Evolutionary conservation across 2,888 invertebrate genomes (phyloP).

Genomic region (Cosmia pyralina): DNA sequence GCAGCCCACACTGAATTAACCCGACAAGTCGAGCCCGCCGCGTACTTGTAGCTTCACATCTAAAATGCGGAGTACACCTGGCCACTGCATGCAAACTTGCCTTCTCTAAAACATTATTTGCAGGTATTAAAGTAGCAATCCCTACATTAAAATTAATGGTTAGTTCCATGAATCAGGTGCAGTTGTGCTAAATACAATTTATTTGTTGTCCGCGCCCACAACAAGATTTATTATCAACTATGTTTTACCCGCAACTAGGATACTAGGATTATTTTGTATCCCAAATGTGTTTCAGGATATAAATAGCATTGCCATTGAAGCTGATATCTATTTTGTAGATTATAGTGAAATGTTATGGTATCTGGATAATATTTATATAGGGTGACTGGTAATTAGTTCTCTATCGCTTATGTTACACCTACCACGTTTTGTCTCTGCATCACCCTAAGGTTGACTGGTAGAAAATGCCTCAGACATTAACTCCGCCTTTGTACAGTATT

Average conservation of each 20-base stretch:
- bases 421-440: no score
- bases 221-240: slow-evolving; percentile 37
- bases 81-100: neutral
- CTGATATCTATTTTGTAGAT: neutral
- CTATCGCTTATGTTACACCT: no score
- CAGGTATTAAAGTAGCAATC: slow-evolving; percentile 3
- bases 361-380: no score
- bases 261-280: slow-evolving; percentile 32
- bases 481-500: no score
- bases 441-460: no score
- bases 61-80: no score
- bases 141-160: slow-evolving; percentile 37
- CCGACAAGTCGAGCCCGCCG: no score
- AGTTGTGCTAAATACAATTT: slow-evolving; percentile 48
- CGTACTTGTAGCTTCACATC: no score
- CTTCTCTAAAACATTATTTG: neutral
- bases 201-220: slow-evolving; percentile 34
- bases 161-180: slow-evolving; percentile 38
- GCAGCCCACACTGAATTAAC: no score
- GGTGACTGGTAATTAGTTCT: no score
- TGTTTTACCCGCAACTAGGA: slow-evolving; percentile 32
- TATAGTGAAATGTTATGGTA: neutral
- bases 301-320: slow-evolving; percentile 12
- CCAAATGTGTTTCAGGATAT: slow-evolving; percentile 27
- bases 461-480: no score